Percentiles rank a stretch among this genome's conserved stretches.
Conservation (phyloP, 2,113 vertebrate genomes). For the Pipra filicauda region DNA sequence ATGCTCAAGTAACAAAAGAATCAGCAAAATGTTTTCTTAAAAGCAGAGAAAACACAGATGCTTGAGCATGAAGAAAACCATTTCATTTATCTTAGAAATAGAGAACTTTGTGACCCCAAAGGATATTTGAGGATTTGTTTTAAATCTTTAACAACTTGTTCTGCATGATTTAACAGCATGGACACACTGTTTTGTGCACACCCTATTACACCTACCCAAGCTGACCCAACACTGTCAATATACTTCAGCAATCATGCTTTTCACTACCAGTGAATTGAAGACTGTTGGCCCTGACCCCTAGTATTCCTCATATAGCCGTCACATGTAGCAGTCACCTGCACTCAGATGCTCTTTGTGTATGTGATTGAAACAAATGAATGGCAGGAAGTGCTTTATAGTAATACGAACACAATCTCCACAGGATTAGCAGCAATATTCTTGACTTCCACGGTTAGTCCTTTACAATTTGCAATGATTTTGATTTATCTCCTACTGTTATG, state of each 20-base stretch:
- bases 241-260: conserved; percentile 15
- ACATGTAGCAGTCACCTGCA: conserved; percentile 44
- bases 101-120: conserved; percentile 43
- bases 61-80: not conserved
- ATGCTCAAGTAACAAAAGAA: not conserved
- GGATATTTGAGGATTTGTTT: conserved; percentile 42
- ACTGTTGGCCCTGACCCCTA: not conserved
- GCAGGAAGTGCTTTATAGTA: conserved; percentile 44
- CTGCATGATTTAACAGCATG: conserved; percentile 33
- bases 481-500: not conserved
- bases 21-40: conserved; percentile 29
- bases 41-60: conserved; percentile 27
- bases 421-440: conserved; percentile 28
- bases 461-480: not conserved
- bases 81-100: conserved; percentile 47
- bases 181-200: conserved; percentile 27
- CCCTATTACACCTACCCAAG: conserved; percentile 35
- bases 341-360: conserved; percentile 20
- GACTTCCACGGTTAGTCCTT: not conserved
- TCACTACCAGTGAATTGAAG: not conserved
- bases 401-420: conserved; percentile 6
- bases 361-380: conserved; percentile 60
- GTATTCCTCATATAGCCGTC: not conserved
- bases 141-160: conserved; percentile 51
- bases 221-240: conserved; percentile 33